Conservation (phyloP, 1,140 invertebrate genomes). For the Aphaenogaster floridana region DNA sequence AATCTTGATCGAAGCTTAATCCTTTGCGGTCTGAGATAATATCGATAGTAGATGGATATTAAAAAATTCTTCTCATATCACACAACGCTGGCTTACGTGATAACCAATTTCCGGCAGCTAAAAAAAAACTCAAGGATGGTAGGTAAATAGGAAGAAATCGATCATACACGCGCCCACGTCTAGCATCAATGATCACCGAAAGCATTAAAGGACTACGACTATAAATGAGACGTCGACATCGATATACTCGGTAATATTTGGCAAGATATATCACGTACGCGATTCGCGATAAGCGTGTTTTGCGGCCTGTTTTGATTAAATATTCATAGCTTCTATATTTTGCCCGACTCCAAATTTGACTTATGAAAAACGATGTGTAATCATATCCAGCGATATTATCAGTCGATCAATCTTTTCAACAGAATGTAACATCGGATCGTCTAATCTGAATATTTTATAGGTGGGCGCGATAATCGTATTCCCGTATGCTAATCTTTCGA, state of each 20-base stretch:
- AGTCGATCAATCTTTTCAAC: conserved; percentile 45
- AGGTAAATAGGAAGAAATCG: neutral
- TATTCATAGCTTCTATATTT: conserved; percentile 22
- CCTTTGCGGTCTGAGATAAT: conserved; percentile 20
- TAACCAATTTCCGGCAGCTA: neutral
- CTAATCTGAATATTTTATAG: conserved; percentile 57
- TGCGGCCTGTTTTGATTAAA: neutral
- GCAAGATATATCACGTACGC: neutral
- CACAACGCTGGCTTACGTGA: neutral
- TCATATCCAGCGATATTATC: neutral
- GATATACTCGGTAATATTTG: neutral
- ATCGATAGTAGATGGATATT: neutral
- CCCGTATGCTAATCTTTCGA: conserved; percentile 62
- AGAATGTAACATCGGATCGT: conserved; percentile 1
- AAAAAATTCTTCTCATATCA: conserved; percentile 8
- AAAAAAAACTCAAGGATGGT: neutral
- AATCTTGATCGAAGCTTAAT: conserved; percentile 42
- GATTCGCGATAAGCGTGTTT: neutral
- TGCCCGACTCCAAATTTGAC: neutral
- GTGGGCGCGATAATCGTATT: conserved; percentile 9
- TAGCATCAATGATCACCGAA: neutral
- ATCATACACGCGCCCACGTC: neutral
- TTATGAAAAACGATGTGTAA: neutral
- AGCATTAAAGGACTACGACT: neutral
- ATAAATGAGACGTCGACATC: conserved; percentile 23